phyloP scores from a whole-genome alignment of 2,888 invertebrate species.

The Drosophila quinaria region DNA sequence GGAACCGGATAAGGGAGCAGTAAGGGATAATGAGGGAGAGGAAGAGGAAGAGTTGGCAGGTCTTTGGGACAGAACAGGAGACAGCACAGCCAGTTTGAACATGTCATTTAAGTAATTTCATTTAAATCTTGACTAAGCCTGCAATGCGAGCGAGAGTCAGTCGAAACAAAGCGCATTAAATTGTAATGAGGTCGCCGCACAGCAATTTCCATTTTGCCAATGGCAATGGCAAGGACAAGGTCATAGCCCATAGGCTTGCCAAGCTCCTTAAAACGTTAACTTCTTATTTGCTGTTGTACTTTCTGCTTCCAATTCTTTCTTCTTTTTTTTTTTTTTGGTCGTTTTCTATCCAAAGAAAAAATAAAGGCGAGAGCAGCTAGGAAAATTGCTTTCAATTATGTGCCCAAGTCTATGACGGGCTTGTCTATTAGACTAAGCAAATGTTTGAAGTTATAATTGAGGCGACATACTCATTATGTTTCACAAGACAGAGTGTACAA shows the following conservation, averaged over 20 bases:
- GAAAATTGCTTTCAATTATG: slow-evolving; percentile 60
- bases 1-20: too few species aligned
- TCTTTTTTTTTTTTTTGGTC: slow-evolving; percentile 1
- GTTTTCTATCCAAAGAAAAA: slow-evolving; percentile 5
- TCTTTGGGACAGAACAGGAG: background rate
- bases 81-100: slow-evolving; percentile 36
- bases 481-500: slow-evolving; percentile 8
- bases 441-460: slow-evolving; percentile 65
- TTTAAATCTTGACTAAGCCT: slow-evolving; percentile 72
- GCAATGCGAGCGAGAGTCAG: slow-evolving; percentile 31
- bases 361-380: background rate
- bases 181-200: slow-evolving; percentile 67
- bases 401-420: slow-evolving; percentile 44
- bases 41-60: background rate
- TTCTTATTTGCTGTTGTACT: slow-evolving; percentile 54
- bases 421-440: slow-evolving; percentile 58
- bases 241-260: slow-evolving; percentile 43
- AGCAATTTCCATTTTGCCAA: slow-evolving; percentile 54
- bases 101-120: slow-evolving; percentile 65
- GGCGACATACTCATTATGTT: slow-evolving; percentile 55
- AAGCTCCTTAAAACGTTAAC: slow-evolving; percentile 77
- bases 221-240: slow-evolving; percentile 44
- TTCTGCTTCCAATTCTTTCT: slow-evolving; percentile 18
- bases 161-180: slow-evolving; percentile 74
- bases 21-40: background rate